Base-by-base conservation (phyloP, 2,113 vertebrate species). In the Beaufortia kweichowensis region DNA sequence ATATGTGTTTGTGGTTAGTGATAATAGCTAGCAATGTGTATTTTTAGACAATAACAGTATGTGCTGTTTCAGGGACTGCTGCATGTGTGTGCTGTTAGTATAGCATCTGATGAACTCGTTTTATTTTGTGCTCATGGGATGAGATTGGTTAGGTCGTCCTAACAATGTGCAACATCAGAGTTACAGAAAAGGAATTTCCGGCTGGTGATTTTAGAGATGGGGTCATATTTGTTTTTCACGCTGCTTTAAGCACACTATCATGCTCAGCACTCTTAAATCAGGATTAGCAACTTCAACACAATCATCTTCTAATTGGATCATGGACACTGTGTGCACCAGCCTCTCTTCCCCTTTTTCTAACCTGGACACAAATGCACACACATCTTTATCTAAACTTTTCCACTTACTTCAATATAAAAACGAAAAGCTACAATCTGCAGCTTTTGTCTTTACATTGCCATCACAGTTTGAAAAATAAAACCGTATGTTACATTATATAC, bases 251-350 rank as follows among this genome's bases (percentile, higher is more conserved):
- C 41, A 17, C 26, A 74, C 19, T 11, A 56, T 29, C 17, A 21
- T 6, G 29, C 60, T 71, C 28, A 71, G 76, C 79, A 75, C 82
- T 81, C 81, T 74, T 33, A 74, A 74, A 1, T 74, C 71, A 48
- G 71, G 80, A 71, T 72, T 71, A 77, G 70, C 65, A 80, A 67
- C 77, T 80, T 66, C 67, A 69, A 75, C 79, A 80, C 63, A 78
- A 71, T 76, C 71, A 80, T 80, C 50, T 72, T 70, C 64, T 84
- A 82, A 85, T 86, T 84, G 79, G 65, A 85, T 78, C 61, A 65
- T 64, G 72, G 59, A 68, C 60, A 55, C 79, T 62, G 63, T 26
- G 79, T 41, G 19, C 69, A 57, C 48, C 19, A 21, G n/a, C 53
- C 46, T 21, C 57, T 65, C 57, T 57, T 67, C 67, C 19, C 57